Evolutionary conservation across 2,888 invertebrate species (phyloP), one percentile per base, ranked within the genome.

Genomic region (Gortyna flavago): DNA sequence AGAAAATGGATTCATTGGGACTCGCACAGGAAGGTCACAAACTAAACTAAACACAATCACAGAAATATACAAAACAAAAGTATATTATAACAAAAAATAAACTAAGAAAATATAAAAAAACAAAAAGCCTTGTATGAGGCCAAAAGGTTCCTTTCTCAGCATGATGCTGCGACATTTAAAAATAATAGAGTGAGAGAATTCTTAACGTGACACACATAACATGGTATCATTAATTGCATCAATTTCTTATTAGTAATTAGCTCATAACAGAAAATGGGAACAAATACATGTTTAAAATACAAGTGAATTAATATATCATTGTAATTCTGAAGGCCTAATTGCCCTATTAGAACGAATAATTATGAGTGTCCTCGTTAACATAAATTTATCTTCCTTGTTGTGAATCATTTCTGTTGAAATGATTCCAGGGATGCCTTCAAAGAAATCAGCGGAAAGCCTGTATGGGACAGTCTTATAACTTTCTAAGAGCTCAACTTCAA

Each of bases 201-300:
- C 2, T 8, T 29, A 32, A 41, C 16, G 71, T 72, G 71, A 59
- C 8, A 61, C 16, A 59, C 32, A 57, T 75, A 38, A 69, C 11
- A 38, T 62, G 32, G 25, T 44, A 35, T 29, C n/a, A 74, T 79
- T 76, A 82, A 74, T 68, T 38, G 51, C 29, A 80, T 80, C 67
- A 11, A 32, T 69, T n/a, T 48, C 67, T 72, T 57, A 74, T 72
- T 64, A 64, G 75, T 68, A 74, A 35, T 61, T 57, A 64, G 18
- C 54, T 57, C 62, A 67, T 35, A 29, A 18, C 29, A 44, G 61
- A 71, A 44, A 71, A 67, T 71, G 66, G 21, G n/a, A 35, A 74
- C 44, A 59, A 48, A 64, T 38, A 54, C 75, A 66, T 75, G 67
- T 29, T 35, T 44, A 65, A 62, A 84, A 68, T 75, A 61, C 57